A percentile compares a stretch with the other conserved stretches of the same genome.
Evolutionary conservation across 2,113 vertebrate species (phyloP).

Genomic region (Corythaixoides concolor): DNA sequence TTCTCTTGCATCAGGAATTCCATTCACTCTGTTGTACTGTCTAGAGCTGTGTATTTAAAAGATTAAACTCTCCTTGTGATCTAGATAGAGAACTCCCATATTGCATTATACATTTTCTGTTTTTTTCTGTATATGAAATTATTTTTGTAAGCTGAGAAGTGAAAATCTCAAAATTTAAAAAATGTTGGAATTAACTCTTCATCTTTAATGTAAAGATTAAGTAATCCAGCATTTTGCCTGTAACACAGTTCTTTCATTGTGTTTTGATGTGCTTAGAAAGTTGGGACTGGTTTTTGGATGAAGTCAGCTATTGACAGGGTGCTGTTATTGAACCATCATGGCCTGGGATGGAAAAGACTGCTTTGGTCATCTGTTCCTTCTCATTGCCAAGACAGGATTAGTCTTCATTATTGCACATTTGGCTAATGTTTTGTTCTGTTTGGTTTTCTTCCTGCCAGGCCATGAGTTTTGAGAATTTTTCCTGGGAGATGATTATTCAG

Average conservation of each 20-base stretch:
- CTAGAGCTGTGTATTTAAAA: background rate
- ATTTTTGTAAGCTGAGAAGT: background rate
- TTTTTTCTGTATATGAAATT: background rate
- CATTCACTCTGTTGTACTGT: background rate
- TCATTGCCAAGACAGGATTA: constrained; percentile 8
- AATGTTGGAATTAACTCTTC: background rate
- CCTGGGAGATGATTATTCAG: background rate
- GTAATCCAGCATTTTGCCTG: background rate
- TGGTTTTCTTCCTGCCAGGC: background rate
- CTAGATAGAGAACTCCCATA: background rate
- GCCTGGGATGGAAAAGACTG: background rate
- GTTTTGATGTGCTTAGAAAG: background rate
- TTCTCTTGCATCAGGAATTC: background rate
- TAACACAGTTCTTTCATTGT: background rate
- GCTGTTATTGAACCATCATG: background rate
- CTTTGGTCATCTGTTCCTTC: constrained; percentile 16
- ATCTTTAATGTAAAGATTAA: background rate
- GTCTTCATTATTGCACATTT: constrained; percentile 17
- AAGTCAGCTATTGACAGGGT: background rate
- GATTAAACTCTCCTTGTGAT: background rate
- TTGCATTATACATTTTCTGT: background rate
- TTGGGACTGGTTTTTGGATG: background rate
- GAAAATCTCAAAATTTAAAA: background rate
- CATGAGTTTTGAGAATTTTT: background rate
- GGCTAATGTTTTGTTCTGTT: background rate